Evolutionary conservation across 2,888 invertebrate species (phyloP).

Genomic region (Pediacus dermestoides): DNA sequence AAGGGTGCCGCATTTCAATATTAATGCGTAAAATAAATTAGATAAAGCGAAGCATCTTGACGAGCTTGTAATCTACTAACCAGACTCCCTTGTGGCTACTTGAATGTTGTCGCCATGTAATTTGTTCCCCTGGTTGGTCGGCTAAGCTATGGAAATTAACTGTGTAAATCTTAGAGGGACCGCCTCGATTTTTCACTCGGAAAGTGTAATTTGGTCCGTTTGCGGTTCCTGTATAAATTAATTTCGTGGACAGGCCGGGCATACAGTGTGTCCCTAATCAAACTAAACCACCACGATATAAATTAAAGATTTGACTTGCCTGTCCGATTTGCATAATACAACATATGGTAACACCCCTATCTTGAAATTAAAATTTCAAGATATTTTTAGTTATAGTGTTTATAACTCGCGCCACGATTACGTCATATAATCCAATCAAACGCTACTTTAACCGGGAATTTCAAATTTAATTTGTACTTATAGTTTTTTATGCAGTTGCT

Average conservation of each 20-base stretch:
- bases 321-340: no score
- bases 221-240: conserved; percentile 28
- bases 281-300: conserved; percentile 18
- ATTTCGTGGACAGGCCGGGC: conserved; percentile 24
- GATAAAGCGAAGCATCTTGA: conserved; percentile 26
- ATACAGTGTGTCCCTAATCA: conserved; percentile 27
- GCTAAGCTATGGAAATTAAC: conserved; percentile 41
- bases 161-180: conserved; percentile 39
- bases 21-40: conserved; percentile 17
- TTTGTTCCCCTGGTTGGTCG: conserved; percentile 35
- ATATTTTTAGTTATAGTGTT: no score
- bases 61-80: conserved; percentile 32
- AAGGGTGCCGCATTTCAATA: not conserved
- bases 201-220: conserved; percentile 27
- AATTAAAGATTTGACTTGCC: no score
- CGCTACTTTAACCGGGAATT: no score
- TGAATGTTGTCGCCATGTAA: conserved; percentile 37
- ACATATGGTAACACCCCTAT: no score
- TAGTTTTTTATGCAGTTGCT: no score
- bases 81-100: conserved; percentile 33
- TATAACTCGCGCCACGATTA: no score
- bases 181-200: conserved; percentile 34
- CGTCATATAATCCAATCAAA: no score
- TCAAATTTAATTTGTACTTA: no score
- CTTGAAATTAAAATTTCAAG: no score